These are phyloP conservation scores for Nomia melanderi DNA, from an alignment of 1,140 invertebrate species.

Conservation along the genomic window DNA sequence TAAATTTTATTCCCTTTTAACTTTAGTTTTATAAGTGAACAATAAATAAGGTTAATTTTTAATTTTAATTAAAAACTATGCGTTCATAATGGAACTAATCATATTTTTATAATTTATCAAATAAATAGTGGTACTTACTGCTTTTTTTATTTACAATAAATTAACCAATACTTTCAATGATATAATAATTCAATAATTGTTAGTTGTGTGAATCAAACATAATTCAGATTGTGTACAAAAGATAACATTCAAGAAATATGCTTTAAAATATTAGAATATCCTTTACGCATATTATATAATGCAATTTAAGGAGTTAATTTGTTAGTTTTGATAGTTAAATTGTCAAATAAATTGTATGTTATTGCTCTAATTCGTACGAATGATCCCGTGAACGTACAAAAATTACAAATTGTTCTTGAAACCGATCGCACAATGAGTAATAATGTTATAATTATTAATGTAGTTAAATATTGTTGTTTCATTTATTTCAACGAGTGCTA, in stretches of 20 bases:
- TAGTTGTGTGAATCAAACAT: background rate
- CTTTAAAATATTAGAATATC: background rate
- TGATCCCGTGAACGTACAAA: background rate
- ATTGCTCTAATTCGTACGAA: background rate
- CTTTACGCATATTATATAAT: background rate
- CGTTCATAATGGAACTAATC: background rate
- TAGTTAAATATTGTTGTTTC: background rate
- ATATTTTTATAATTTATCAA: background rate
- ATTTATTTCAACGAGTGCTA: background rate
- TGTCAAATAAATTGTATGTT: background rate
- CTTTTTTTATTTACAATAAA: background rate
- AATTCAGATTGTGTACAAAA: background rate
- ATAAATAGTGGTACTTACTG: constrained; percentile 1
- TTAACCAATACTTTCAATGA: background rate
- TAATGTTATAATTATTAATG: background rate
- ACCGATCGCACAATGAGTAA: background rate
- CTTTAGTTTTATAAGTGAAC: background rate
- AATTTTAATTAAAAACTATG: background rate
- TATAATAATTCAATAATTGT: background rate
- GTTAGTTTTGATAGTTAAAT: background rate
- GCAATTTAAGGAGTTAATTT: background rate
- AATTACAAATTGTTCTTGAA: background rate
- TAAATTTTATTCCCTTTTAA: background rate
- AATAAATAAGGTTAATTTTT: background rate
- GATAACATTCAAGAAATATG: background rate